These are phyloP conservation scores for Pterois miles DNA, from an alignment of 2,797 vertebrate genomes.

Conservation along the genomic window DNA sequence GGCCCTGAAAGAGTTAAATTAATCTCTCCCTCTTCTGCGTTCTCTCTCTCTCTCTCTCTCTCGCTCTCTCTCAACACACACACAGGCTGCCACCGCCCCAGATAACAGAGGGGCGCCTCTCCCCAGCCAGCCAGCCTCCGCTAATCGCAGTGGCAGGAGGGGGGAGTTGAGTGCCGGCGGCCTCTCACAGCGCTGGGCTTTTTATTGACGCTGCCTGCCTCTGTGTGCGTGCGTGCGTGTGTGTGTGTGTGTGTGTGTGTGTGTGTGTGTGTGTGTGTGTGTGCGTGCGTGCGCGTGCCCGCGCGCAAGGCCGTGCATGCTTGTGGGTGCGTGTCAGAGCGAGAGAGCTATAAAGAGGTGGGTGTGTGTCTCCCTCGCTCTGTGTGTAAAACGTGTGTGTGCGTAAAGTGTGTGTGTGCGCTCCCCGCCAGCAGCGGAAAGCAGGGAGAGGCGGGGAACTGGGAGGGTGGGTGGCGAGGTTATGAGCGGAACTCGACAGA, in stretches of 20 bases:
- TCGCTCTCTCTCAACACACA: slow-evolving; percentile 49
- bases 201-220: slow-evolving; percentile 80
- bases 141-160: slow-evolving; percentile 81
- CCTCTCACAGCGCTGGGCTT: slow-evolving; percentile 80
- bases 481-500: slow-evolving; percentile 81
- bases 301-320: slow-evolving; percentile 20
- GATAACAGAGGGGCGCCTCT: slow-evolving; percentile 83
- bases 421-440: slow-evolving; percentile 72
- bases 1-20: slow-evolving; percentile 75
- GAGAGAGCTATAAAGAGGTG: slow-evolving; percentile 54
- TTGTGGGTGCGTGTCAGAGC: slow-evolving; percentile 53
- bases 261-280: neutral
- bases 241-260: neutral
- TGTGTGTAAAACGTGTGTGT: neutral
- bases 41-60: slow-evolving; percentile 19
- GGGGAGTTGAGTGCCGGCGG: slow-evolving; percentile 77
- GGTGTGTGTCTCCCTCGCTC: slow-evolving; percentile 11
- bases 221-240: slow-evolving; percentile 9
- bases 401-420: slow-evolving; percentile 15
- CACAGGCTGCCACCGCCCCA: slow-evolving; percentile 81
- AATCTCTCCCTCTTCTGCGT: slow-evolving; percentile 73
- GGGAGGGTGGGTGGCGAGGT: slow-evolving; percentile 79
- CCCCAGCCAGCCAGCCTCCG: slow-evolving; percentile 80
- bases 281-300: neutral
- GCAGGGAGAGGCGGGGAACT: slow-evolving; percentile 75